Percentiles rank a stretch among this genome's conserved stretches.
These are phyloP conservation scores for Sweltsa coloradensis DNA, from an alignment of 1,140 invertebrate species.

Conservation along the genomic window DNA sequence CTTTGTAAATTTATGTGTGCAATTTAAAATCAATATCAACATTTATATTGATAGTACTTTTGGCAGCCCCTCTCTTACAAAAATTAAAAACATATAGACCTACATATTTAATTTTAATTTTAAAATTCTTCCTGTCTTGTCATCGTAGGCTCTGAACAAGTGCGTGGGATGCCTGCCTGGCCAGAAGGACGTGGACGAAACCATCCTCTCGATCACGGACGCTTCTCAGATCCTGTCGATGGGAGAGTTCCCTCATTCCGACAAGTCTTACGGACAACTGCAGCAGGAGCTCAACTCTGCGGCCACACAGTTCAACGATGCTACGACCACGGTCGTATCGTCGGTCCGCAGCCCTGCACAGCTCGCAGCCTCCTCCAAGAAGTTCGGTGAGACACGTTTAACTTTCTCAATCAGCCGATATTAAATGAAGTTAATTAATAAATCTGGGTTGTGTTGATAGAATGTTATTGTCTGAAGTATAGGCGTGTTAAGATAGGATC, in stretches of 20 bases:
- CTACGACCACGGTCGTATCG: constrained; percentile 65
- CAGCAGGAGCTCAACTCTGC: constrained; percentile 74
- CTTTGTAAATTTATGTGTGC: too few relatives aligned
- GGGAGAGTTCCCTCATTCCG: constrained; percentile 55
- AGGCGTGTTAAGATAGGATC: too few relatives aligned
- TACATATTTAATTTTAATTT: too few relatives aligned
- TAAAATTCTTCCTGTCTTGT: too few relatives aligned
- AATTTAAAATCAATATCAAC: too few relatives aligned
- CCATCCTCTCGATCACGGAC: constrained; percentile 67
- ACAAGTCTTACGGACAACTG: constrained; percentile 65
- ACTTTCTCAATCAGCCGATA: too few relatives aligned
- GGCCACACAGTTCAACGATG: constrained; percentile 68
- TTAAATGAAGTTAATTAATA: too few relatives aligned
- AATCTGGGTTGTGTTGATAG: too few relatives aligned
- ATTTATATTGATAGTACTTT: too few relatives aligned
- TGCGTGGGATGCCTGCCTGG: constrained; percentile 75
- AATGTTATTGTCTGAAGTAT: too few relatives aligned
- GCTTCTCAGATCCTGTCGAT: constrained; percentile 58
- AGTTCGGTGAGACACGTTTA: constrained; percentile 66
- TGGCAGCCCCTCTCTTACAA: too few relatives aligned
- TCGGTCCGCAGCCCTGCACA: constrained; percentile 52
- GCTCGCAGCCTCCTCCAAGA: constrained; percentile 57
- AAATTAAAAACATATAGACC: too few relatives aligned
- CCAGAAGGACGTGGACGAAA: constrained; percentile 78
- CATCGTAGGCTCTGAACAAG: constrained; percentile 37